Evolutionary conservation across 2,888 invertebrate species (phyloP), one percentile per base, ranked within the genome.

Genomic region (Apamea anceps): DNA sequence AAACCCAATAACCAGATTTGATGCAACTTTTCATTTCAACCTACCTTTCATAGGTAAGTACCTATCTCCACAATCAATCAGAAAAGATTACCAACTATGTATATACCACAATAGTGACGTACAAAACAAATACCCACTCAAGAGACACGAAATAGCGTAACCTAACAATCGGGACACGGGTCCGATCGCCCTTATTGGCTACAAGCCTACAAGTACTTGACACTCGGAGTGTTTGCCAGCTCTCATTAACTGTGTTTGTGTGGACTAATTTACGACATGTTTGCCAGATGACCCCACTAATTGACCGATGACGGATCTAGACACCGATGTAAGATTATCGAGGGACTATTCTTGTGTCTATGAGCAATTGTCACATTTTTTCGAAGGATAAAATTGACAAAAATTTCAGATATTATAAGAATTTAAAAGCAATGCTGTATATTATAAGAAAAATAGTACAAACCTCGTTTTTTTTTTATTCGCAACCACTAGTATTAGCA

Each of bases 191-290:
- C 95, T 94, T 95, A 96, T 96, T 96, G 94, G 94, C 62, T 72
- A 95, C 95, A 95, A 95, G 95, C 93, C 88, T 94, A 95, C 96
- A 95, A 96, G 96, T 94, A 95, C 95, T 94, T 94, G 95, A 93
- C 93, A 92, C 93, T 92, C 88, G 87, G 92, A 87, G 85, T 96
- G 96, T 96, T 96, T 95, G 95, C 94, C 86, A 89, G 91, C 91
- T 91, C 95, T 96, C 96, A 96, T 96, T 96, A 95, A 93, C 91
- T 92, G 84, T 96, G 96, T 96, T 96, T 96, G 96, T 93, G 93
- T 93, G 92, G 89, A 91, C 93, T 95, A 94, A 96, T 96, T 97
- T 96, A 96, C 96, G 96, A 95, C 89, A 93, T 96, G 96, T 96
- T 96, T 96, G 95, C 91, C 92, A 74, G 90, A 91, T 92, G 92